Conservation (phyloP, 2,797 vertebrate genomes). For the Hephaestus fuliginosus region DNA sequence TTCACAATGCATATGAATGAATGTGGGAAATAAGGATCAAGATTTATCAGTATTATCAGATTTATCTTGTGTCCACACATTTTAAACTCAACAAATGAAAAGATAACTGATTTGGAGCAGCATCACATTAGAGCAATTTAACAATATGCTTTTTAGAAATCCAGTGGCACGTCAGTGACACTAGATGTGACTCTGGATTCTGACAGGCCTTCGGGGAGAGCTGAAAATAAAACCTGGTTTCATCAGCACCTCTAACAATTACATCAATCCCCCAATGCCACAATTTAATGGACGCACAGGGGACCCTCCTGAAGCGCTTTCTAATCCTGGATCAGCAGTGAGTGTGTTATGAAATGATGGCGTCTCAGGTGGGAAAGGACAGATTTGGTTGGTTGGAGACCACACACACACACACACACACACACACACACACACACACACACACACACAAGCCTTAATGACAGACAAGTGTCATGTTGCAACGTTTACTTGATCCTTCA, state of each 20-base stretch:
- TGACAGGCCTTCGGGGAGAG: conserved; percentile 53
- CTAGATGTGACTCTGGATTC: conserved; percentile 22
- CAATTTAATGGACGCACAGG: conserved; percentile 79
- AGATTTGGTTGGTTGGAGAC: conserved; percentile 4
- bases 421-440: not conserved
- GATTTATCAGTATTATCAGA: no score
- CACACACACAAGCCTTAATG: not conserved
- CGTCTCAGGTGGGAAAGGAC: conserved; percentile 13
- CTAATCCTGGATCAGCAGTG: conserved; percentile 66
- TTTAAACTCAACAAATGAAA: not conserved
- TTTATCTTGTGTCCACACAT: no score
- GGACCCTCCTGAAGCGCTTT: conserved; percentile 63
- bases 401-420: not conserved
- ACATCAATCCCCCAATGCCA: conserved; percentile 79
- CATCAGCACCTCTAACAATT: conserved; percentile 80
- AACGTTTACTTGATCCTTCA: not conserved
- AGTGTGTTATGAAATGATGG: conserved; percentile 45
- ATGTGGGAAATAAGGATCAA: not conserved
- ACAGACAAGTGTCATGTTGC: not conserved
- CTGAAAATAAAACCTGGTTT: conserved; percentile 80
- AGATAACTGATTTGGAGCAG: not conserved
- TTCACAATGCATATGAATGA: not conserved
- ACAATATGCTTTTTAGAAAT: conserved; percentile 20
- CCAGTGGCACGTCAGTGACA: conserved; percentile 10
- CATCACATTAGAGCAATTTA: not conserved